A percentile compares a stretch with the other conserved stretches of the same genome.
These are phyloP conservation scores for Acheta domesticus DNA, from an alignment of 2,888 invertebrate genomes.

Conservation along the genomic window DNA sequence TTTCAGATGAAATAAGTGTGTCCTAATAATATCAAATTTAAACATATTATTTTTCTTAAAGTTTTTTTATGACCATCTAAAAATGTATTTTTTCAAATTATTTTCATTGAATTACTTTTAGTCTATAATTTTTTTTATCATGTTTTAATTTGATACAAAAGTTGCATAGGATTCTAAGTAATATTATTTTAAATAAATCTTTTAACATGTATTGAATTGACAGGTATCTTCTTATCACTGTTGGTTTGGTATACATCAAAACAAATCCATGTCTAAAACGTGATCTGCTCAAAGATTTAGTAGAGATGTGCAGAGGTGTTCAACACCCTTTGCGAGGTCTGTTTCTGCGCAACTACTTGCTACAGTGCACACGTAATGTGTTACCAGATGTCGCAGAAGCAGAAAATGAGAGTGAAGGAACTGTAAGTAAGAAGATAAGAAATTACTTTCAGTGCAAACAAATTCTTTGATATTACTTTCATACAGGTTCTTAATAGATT, in stretches of 20 bases:
- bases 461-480: too few relatives aligned
- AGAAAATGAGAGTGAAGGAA: conserved; percentile 66
- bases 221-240: conserved; percentile 90
- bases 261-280: conserved; percentile 84
- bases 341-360: conserved; percentile 88
- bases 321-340: conserved; percentile 90
- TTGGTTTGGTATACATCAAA: conserved; percentile 98
- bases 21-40: too few relatives aligned
- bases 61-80: too few relatives aligned
- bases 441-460: too few relatives aligned
- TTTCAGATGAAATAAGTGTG: too few relatives aligned
- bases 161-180: too few relatives aligned
- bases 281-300: conserved; percentile 91
- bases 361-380: conserved; percentile 95
- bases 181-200: background rate
- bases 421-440: conserved; percentile 50
- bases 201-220: conserved; percentile 29
- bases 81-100: too few relatives aligned
- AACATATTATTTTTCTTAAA: too few relatives aligned
- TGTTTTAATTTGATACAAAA: too few relatives aligned
- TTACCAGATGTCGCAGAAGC: conserved; percentile 80
- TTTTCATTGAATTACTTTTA: background rate
- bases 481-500: too few relatives aligned
- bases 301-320: conserved; percentile 99
- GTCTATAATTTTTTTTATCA: background rate